A percentile compares a stretch with the other conserved stretches of the same genome.
Conservation (phyloP, 2,113 vertebrate genomes). For the Paramisgurnus dabryanus region DNA sequence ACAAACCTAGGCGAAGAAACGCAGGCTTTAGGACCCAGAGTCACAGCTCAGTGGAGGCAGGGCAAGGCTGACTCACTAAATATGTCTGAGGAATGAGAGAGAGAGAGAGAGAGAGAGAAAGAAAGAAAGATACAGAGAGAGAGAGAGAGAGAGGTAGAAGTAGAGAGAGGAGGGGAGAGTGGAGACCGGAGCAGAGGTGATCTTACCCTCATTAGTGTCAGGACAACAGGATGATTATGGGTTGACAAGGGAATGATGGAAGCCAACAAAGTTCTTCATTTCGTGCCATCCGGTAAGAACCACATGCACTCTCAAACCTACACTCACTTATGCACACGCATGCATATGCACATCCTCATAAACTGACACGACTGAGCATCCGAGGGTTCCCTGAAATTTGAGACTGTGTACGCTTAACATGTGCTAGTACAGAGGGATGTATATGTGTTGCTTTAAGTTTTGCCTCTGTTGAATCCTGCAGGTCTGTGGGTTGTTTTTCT, state of each 20-base stretch:
- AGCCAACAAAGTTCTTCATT: slow-evolving; percentile 83
- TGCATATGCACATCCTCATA: slow-evolving; percentile 25
- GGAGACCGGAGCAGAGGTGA: slow-evolving; percentile 75
- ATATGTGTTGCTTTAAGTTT: slow-evolving; percentile 54
- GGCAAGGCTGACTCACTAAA: slow-evolving; percentile 80
- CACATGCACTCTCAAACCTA: slow-evolving; percentile 54
- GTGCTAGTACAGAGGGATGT: slow-evolving; percentile 49
- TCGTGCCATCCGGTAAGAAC: slow-evolving; percentile 79
- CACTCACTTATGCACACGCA: slow-evolving; percentile 24
- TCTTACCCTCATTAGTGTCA: slow-evolving; percentile 74
- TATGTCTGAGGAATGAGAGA: slow-evolving; percentile 67
- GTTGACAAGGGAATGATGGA: slow-evolving; percentile 79
- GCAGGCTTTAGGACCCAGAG: slow-evolving; percentile 76
- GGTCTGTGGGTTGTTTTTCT: slow-evolving; percentile 61
- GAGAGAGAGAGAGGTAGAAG: slow-evolving; percentile 65
- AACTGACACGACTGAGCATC: slow-evolving; percentile 52
- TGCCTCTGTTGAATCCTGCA: slow-evolving; percentile 59
- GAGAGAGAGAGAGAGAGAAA: slow-evolving; percentile 60
- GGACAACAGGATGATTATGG: slow-evolving; percentile 80
- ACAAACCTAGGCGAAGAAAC: slow-evolving; percentile 1
- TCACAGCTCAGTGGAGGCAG: slow-evolving; percentile 60
- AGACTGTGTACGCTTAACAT: slow-evolving; percentile 64
- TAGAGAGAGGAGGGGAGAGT: slow-evolving; percentile 44
- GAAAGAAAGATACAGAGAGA: slow-evolving; percentile 46
- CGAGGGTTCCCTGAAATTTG: slow-evolving; percentile 64